Evolutionary conservation across 2,888 invertebrate species (phyloP), one percentile per base, ranked within the genome.

Genomic region (Globia sparganii): DNA sequence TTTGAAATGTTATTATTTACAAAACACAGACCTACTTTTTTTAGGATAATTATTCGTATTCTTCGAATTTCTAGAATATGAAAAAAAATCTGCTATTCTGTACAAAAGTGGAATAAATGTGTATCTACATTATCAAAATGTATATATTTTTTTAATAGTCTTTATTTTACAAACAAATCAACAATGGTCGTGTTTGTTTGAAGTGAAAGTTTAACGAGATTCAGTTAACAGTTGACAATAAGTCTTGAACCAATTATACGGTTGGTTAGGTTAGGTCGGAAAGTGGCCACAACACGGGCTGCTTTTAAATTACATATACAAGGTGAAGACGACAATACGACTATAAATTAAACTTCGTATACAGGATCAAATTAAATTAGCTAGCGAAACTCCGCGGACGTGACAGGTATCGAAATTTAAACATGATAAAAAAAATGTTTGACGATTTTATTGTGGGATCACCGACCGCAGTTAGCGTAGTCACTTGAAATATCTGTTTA

Each of bases 221-320:
- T 31, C 25, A 18, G 49, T 11, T 69, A 9, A 56, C 34, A 43
- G 53, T 49, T 18, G 28, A 49, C 46, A 65, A 34, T 72, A 46
- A 18, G 31, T 46, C 59, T 15, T n/a, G 65, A 37, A 61, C 76
- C 18, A 70, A 66, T 70, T 56, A 40, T 34, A 62, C 82, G 80
- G 66, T 77, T 71, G 82, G 40, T 28, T 81, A 58, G 62, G 1
- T 66, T 11, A 4, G 6, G 15, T 80, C 46, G n/a, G 25, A 61
- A 75, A 59, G 40, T 62, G 13, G 31, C 28, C 15, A 62, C 21
- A 8, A 56, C 25, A 13, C 1, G 56, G 25, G 4, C 15, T 4
- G n/a, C n/a, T 5, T 49, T 34, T 8, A 46, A 66, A 43, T 46
- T 21, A 65, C 5, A 2, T 28, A 28, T 15, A 53, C 25, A 53